Percentiles rank a stretch among this genome's conserved stretches.
Evolutionary conservation across 2,888 invertebrate species (phyloP).

Genomic region (Drosophila greeni): DNA sequence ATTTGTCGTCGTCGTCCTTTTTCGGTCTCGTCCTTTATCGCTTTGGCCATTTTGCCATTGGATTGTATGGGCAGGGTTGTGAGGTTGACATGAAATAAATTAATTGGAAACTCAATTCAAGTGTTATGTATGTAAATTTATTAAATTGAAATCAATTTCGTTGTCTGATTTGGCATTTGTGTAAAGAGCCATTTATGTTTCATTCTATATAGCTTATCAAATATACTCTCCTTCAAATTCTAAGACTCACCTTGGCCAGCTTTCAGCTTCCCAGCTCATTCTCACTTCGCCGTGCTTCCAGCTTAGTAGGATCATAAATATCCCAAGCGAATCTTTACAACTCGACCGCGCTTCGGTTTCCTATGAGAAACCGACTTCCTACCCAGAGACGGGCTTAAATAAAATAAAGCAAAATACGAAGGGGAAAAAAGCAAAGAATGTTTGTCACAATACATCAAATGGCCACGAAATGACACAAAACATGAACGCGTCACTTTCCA

Average conservation of each 20-base stretch:
- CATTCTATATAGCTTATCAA: background rate
- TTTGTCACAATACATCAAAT: slow-evolving; percentile 78
- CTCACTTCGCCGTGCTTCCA: slow-evolving; percentile 46
- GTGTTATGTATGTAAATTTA: slow-evolving; percentile 51
- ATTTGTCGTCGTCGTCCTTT: slow-evolving; percentile 23
- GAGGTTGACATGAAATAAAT: slow-evolving; percentile 59
- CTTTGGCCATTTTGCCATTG: slow-evolving; percentile 52
- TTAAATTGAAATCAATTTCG: slow-evolving; percentile 31
- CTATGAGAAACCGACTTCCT: slow-evolving; percentile 34
- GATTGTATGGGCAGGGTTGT: slow-evolving; percentile 25
- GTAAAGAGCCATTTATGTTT: background rate
- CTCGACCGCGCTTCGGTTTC: slow-evolving; percentile 27
- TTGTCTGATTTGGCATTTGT: background rate
- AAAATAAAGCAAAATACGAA: background rate
- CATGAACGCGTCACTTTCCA: slow-evolving; percentile 78
- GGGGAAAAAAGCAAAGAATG: slow-evolving; percentile 56
- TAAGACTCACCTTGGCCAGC: background rate
- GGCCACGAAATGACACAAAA: slow-evolving; percentile 76
- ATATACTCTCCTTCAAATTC: background rate
- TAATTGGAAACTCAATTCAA: slow-evolving; percentile 65
- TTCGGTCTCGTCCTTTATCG: slow-evolving; percentile 32
- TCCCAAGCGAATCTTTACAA: slow-evolving; percentile 31
- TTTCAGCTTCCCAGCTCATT: background rate
- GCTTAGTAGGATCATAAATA: slow-evolving; percentile 51
- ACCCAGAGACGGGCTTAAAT: background rate